These are phyloP conservation scores for Sebastes umbrosus DNA, from an alignment of 2,797 vertebrate species.

Conservation along the genomic window DNA sequence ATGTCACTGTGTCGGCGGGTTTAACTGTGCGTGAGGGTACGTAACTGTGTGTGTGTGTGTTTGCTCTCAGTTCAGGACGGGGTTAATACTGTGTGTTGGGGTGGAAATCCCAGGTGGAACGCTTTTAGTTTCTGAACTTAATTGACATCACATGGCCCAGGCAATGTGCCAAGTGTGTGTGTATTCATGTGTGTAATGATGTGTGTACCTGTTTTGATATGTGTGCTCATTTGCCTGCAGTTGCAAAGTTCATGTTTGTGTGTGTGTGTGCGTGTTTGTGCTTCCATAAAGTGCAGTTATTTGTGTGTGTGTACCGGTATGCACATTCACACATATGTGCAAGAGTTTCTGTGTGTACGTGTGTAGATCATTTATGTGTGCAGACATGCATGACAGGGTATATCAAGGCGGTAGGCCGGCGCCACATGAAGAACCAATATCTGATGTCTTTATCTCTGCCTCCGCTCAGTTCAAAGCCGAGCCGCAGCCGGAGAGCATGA, in stretches of 20 bases:
- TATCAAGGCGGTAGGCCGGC: neutral
- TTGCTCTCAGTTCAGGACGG: conserved; percentile 49
- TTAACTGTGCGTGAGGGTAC: conserved; percentile 6
- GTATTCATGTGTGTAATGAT: conserved; percentile 22
- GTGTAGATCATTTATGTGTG: neutral
- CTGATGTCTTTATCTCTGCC: conserved; percentile 38
- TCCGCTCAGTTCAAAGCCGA: conserved; percentile 16
- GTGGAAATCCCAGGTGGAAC: conserved; percentile 71
- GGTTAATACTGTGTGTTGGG: conserved; percentile 67
- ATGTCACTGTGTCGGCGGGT: neutral
- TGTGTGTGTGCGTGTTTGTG: neutral
- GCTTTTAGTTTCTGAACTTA: conserved; percentile 77
- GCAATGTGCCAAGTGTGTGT: conserved; percentile 61
- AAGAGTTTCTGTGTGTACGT: neutral
- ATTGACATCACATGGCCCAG: conserved; percentile 74
- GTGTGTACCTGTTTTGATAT: conserved; percentile 9
- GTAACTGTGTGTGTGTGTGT: conserved; percentile 24
- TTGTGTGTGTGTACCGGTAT: neutral
- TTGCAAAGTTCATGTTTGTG: neutral
- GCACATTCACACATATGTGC: neutral
- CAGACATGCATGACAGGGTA: neutral
- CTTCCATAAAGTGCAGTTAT: neutral
- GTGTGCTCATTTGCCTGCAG: conserved; percentile 14
- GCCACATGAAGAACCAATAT: conserved; percentile 17
- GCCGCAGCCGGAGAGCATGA: neutral